Evolutionary conservation across 2,888 invertebrate species (phyloP).

Genomic region (Coleophora deauratella): DNA sequence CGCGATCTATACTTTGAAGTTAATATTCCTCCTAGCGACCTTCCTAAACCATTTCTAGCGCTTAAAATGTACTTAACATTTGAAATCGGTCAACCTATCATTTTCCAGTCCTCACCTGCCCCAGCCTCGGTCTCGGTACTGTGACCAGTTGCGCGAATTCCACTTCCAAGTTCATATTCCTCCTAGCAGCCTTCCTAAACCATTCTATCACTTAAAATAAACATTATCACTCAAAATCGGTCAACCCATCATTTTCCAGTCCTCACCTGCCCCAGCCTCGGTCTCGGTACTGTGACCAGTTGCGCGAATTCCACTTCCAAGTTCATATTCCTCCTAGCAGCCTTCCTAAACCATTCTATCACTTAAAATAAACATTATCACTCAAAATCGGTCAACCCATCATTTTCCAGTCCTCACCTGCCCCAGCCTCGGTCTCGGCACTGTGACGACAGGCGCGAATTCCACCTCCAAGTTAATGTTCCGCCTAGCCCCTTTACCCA

Average conservation of each 20-base stretch:
- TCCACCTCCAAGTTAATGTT: conserved; percentile 94
- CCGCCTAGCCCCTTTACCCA: conserved; percentile 86
- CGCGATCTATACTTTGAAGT: conserved; percentile 91
- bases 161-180: conserved; percentile 92
- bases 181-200: conserved; percentile 88
- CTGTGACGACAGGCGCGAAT: conserved; percentile 89
- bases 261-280: conserved; percentile 80
- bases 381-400: too few relatives aligned
- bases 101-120: too few relatives aligned
- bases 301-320: conserved; percentile 93
- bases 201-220: too few relatives aligned
- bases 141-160: conserved; percentile 92
- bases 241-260: too few relatives aligned
- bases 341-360: conserved; percentile 92
- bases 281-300: conserved; percentile 87
- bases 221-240: too few relatives aligned
- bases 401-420: conserved; percentile 65
- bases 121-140: conserved; percentile 86
- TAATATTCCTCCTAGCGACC: conserved; percentile 88
- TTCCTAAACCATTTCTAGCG: conserved; percentile 93
- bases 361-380: too few relatives aligned
- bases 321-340: conserved; percentile 88
- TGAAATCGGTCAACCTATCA: too few relatives aligned
- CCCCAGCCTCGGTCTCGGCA: conserved; percentile 87
- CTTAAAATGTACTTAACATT: too few relatives aligned